These are phyloP conservation scores for Gobius niger DNA, from an alignment of 2,113 vertebrate genomes.

Conservation along the genomic window DNA sequence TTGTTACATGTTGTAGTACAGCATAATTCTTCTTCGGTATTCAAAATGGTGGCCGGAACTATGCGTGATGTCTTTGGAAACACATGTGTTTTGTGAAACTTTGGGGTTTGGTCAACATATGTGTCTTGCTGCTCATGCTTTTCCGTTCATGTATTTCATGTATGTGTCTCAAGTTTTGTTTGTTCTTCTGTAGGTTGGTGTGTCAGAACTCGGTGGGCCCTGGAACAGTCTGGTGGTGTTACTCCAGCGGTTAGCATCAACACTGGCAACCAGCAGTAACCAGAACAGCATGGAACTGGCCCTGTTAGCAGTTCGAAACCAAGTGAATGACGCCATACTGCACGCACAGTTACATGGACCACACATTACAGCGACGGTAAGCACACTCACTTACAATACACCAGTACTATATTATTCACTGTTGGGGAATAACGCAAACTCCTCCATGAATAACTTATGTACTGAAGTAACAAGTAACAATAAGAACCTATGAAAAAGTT, in stretches of 20 bases:
- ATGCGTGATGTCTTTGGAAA: no score
- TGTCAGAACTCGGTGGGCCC: conserved; percentile 82
- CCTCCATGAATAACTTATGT: no score
- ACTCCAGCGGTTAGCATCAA: conserved; percentile 80
- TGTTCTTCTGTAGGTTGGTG: conserved; percentile 57
- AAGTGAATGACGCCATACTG: conserved; percentile 86
- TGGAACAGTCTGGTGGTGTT: conserved; percentile 83
- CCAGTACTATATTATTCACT: no score
- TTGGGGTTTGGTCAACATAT: no score
- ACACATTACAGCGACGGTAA: conserved; percentile 83
- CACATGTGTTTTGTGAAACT: no score
- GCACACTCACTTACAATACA: conserved; percentile 23
- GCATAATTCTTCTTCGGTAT: no score
- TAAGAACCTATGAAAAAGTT: no score
- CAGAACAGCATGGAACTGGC: conserved; percentile 83
- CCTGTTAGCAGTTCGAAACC: conserved; percentile 77
- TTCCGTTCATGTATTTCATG: background rate
- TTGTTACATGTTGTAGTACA: no score
- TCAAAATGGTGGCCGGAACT: no score
- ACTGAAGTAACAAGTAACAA: no score
- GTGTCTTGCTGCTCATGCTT: background rate
- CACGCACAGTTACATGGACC: conserved; percentile 86
- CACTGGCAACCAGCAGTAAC: conserved; percentile 77
- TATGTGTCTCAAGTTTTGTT: background rate
- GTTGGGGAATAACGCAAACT: no score